Base-by-base conservation (phyloP, 1,140 invertebrate species). In the Wasmannia auropunctata region DNA sequence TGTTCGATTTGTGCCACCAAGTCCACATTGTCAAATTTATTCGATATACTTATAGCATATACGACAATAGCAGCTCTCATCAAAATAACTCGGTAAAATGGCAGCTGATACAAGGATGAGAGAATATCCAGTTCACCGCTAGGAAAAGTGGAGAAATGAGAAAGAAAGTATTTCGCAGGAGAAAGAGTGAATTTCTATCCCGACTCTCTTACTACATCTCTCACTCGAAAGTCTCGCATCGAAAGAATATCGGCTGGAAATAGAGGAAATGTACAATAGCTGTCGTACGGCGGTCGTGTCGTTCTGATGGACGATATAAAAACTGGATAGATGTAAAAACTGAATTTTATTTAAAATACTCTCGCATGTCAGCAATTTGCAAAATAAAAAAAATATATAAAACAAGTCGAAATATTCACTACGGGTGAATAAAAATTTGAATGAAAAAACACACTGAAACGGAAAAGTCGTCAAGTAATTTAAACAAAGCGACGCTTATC, bases 101-200 rank as follows among this genome's bases (percentile, higher is more conserved):
- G 49, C 22, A 31, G 25, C 54, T 28, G 65, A 80, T 28, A 40
- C 11, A 69, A 70, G 49, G n/a, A 80, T 67, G 77, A 43, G 31
- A 25, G 63, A 81, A 70, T 40, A 69, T 81, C 46, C n/a, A 40
- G 34, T 69, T 80, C 46, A 54, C n/a, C 46, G 62, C 1, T 8
- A 54, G 25, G 34, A 81, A 80, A 80, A 56, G 46, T 67, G 10
- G 34, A 80, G 25, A 54, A 67, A 80, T 69, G 25, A 63, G 58
- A 49, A 77, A 49, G 75, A 77, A 63, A 77, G 75, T 77, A 77
- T 77, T 63, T 77, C 58, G 40, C 40, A 16, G 25, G 40, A 43
- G 75, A 63, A 77, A 77, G 28, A 77, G 75, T 77, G 58, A 60
- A 63, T 49, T 77, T 77, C 75, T 49, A 63, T 22, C 25, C 28